Evolutionary conservation across 2,888 invertebrate genomes (phyloP).

Genomic region (Yponomeuta cagnagella): DNA sequence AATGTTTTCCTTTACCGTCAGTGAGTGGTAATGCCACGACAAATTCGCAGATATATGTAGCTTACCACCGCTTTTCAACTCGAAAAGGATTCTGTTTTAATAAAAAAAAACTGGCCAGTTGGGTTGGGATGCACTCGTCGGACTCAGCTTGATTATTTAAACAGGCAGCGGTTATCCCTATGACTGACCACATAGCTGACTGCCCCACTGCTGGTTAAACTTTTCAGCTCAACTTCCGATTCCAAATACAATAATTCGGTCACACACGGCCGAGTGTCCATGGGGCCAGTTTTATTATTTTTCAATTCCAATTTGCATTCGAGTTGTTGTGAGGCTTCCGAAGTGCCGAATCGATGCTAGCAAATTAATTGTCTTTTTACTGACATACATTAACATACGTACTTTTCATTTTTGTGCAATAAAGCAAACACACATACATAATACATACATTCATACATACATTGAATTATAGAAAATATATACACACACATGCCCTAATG

Average conservation of each 20-base stretch:
- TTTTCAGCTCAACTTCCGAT: conserved; percentile 1
- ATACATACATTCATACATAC: no score
- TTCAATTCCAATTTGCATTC: not conserved
- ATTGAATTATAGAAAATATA: no score
- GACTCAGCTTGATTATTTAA: not conserved
- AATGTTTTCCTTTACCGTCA: no score
- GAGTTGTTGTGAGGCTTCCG: not conserved
- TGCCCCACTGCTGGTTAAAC: not conserved
- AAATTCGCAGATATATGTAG: no score
- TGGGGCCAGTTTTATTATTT: not conserved
- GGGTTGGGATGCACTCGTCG: conserved; percentile 17
- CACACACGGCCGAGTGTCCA: not conserved
- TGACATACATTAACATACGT: not conserved
- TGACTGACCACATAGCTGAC: not conserved
- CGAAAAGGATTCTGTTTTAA: no score
- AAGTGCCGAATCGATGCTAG: not conserved
- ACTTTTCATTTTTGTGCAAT: no score
- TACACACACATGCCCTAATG: no score
- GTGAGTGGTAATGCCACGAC: no score
- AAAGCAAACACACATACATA: no score
- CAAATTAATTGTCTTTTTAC: not conserved
- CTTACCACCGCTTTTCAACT: no score
- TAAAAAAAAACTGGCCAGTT: not conserved
- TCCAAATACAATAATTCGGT: not conserved
- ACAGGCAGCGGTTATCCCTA: conserved; percentile 2